Percentiles rank a stretch among this genome's conserved stretches.
These are phyloP conservation scores for Tetramorium simillimum DNA, from an alignment of 1,140 invertebrate species.

Conservation along the genomic window DNA sequence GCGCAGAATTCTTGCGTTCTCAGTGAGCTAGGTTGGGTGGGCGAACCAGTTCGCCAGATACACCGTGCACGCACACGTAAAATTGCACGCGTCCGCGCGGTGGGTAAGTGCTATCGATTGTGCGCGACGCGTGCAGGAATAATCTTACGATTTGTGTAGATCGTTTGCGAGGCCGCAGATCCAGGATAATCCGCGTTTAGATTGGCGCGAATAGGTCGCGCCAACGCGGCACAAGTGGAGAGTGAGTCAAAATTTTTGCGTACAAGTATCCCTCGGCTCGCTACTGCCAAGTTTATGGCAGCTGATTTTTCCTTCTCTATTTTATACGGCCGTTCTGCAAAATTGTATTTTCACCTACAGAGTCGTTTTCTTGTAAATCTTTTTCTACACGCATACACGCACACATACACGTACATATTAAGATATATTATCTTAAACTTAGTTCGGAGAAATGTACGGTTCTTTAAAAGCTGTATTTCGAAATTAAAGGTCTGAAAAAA, in stretches of 20 bases:
- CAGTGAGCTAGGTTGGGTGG: constrained; percentile 73
- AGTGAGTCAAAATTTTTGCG: background rate
- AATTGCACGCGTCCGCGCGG: constrained; percentile 51
- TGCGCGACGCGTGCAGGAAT: background rate
- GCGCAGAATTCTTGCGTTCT: constrained; percentile 64
- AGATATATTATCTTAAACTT: background rate
- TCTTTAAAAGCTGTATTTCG: background rate
- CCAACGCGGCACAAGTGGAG: background rate
- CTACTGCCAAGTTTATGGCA: background rate
- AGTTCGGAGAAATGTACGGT: background rate
- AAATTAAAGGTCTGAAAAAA: background rate
- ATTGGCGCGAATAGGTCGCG: background rate
- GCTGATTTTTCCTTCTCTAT: background rate
- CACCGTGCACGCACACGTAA: constrained; percentile 54
- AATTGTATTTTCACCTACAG: background rate
- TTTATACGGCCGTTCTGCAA: background rate
- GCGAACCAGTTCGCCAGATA: constrained; percentile 80
- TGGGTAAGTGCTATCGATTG: constrained; percentile 47
- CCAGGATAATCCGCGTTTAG: constrained; percentile 17
- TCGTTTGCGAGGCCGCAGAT: background rate
- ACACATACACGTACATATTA: background rate
- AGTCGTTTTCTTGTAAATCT: background rate
- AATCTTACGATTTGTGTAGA: constrained; percentile 26
- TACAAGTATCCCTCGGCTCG: background rate
- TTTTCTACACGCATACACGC: background rate